Base-by-base conservation (phyloP, 2,888 invertebrate species). In the Meganola albula region DNA sequence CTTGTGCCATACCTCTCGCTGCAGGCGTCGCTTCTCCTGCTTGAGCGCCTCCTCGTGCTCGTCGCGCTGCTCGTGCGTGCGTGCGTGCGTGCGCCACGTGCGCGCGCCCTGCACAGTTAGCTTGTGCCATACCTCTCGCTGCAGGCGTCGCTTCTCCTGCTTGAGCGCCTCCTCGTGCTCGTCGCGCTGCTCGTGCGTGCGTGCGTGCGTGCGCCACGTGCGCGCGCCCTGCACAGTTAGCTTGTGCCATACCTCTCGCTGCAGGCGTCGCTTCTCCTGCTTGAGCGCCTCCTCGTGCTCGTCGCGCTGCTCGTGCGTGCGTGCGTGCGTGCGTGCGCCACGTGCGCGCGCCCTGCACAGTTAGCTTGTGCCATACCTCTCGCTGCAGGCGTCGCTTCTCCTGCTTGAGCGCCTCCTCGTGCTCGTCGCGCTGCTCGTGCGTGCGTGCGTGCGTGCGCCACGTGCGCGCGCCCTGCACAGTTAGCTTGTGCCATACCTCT, bases 381-480 rank as follows among this genome's bases (percentile, higher is more conserved):
- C 98, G 88, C 86, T 97, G 97, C 59, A 98, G 88, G 78, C 94
- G 94, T 55, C 99, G 88, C 53, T 97, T 93, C 76, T 99, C 98
- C 42, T 93, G 90, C 87, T 99, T 99, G 53, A 99, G 88, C 67
- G 96, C 97, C 60, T 97, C 96, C 86, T 98, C 98, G 39, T 93
- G 91, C 69, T 95, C 95, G 87, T 99, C 99, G 36, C 96, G 93
- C 50, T 94, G 92, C 73, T 98, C 98, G 23, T 97, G 93, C 4
- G 96, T 99, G 99, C 66, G 96, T 96, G 79, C 99, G 99, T 53
- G 98, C 90, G 53, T 99, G 91, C 51, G 96, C 96, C 48, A 95
- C 93, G 76, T 92, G 97, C 48, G 98, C 98, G 74, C 97, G 98
- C 67, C n/a, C n/a, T n/a, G n/a, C n/a, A n/a, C n/a, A n/a, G n/a